Evolutionary conservation across 2,797 vertebrate genomes (phyloP).

Genomic region (Spinus pinus): DNA sequence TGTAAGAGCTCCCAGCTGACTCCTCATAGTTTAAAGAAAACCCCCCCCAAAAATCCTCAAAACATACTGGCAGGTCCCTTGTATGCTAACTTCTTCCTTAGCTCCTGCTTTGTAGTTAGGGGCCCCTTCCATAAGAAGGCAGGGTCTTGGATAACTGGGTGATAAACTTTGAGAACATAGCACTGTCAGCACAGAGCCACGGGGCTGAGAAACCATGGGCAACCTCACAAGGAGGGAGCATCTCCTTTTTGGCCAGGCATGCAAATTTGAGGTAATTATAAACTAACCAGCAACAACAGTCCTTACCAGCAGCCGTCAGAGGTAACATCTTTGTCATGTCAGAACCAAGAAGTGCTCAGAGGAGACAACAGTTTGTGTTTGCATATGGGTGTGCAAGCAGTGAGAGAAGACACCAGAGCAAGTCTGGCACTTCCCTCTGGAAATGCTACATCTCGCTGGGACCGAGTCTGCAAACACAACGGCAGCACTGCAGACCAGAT

Average conservation of each 20-base stretch:
- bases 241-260: not conserved
- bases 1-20: not conserved
- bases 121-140: not conserved
- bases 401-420: not conserved
- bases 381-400: not conserved
- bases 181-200: not conserved
- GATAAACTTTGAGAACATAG: not conserved
- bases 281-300: not conserved
- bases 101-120: not conserved
- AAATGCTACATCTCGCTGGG: not conserved
- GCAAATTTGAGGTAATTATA: not conserved
- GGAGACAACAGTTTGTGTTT: not conserved
- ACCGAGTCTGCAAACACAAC: not conserved
- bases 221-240: not conserved
- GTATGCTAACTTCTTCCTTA: not conserved
- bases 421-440: accelerated
- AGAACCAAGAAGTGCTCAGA: not conserved
- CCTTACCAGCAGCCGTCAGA: not conserved
- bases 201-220: not conserved
- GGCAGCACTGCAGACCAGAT: not conserved
- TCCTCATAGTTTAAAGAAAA: not conserved
- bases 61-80: not conserved
- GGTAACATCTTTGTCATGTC: not conserved
- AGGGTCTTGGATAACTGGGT: not conserved
- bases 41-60: not conserved